phyloP scores from a whole-genome alignment of 2,797 vertebrate genomes.

The Pelodytes ibericus region DNA sequence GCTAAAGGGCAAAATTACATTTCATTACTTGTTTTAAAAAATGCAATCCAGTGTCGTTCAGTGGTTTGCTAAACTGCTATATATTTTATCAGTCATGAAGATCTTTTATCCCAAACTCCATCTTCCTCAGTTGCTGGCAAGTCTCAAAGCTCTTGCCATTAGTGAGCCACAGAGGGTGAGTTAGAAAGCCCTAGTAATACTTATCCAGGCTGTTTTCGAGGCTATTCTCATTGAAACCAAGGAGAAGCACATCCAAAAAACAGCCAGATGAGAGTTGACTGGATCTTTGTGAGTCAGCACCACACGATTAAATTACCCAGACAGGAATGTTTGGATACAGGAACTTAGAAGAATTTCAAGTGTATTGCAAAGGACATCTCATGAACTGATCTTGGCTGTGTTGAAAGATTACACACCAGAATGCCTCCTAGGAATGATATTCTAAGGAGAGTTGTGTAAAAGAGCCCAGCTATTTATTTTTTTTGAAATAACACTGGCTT shows the following conservation, averaged over 20 bases:
- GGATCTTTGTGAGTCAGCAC: not conserved
- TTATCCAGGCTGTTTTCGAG: not conserved
- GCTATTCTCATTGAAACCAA: not conserved
- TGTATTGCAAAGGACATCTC: not conserved
- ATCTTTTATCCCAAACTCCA: slow-evolving; percentile 19
- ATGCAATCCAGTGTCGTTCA: slow-evolving; percentile 16
- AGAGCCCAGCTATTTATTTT: not conserved
- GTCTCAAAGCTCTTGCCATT: slow-evolving; percentile 28
- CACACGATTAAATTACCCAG: not conserved
- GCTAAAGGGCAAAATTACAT: slow-evolving; percentile 30
- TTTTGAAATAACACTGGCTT: not conserved
- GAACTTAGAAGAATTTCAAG: not conserved
- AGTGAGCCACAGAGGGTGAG: slow-evolving; percentile 6
- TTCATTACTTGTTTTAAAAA: too few species aligned
- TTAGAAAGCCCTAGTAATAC: slow-evolving; percentile 6
- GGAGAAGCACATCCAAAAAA: not conserved
- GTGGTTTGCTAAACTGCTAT: slow-evolving; percentile 32
- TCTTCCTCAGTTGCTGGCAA: slow-evolving; percentile 17
- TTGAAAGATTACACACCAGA: not conserved
- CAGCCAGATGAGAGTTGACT: not conserved
- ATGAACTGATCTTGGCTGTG: not conserved
- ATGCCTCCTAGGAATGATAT: not conserved
- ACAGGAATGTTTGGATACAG: not conserved
- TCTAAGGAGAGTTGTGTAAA: not conserved
- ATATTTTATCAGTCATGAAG: slow-evolving; percentile 11